Conservation (phyloP, 2,797 vertebrate genomes). For the Clarias laeviceps region DNA sequence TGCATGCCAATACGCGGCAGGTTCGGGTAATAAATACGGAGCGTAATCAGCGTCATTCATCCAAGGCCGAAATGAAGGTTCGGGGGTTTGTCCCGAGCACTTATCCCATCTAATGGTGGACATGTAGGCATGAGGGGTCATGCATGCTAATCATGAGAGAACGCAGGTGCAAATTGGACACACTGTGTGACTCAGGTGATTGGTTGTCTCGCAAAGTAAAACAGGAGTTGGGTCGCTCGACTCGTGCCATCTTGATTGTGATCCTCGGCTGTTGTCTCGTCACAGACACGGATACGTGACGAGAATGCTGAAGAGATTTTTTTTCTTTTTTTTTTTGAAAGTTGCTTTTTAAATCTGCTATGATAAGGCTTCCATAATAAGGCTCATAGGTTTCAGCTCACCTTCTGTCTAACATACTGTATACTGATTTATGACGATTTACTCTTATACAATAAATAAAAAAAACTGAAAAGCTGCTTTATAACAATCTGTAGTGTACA, state of each 20-base stretch:
- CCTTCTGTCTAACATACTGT: background rate
- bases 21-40: slow-evolving; percentile 70
- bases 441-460: background rate
- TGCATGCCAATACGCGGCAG: slow-evolving; percentile 67
- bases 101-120: slow-evolving; percentile 61
- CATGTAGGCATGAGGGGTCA: slow-evolving; percentile 63
- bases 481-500: background rate
- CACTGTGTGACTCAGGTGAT: slow-evolving; percentile 40
- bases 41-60: slow-evolving; percentile 69
- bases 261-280: slow-evolving; percentile 40
- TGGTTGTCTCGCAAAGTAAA: slow-evolving; percentile 39
- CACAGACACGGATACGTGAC: slow-evolving; percentile 20
- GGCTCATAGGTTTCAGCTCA: background rate
- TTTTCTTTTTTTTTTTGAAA: background rate
- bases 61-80: slow-evolving; percentile 68
- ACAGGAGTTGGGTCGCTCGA: slow-evolving; percentile 47
- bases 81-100: slow-evolving; percentile 52
- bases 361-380: background rate
- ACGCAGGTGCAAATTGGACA: slow-evolving; percentile 58
- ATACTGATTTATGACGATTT: background rate
- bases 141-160: slow-evolving; percentile 43
- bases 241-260: slow-evolving; percentile 42
- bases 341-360: background rate
- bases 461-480: background rate
- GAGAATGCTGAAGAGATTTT: background rate